phyloP scores from a whole-genome alignment of 2,113 vertebrate species.

The Peromyscus polionotus region DNA sequence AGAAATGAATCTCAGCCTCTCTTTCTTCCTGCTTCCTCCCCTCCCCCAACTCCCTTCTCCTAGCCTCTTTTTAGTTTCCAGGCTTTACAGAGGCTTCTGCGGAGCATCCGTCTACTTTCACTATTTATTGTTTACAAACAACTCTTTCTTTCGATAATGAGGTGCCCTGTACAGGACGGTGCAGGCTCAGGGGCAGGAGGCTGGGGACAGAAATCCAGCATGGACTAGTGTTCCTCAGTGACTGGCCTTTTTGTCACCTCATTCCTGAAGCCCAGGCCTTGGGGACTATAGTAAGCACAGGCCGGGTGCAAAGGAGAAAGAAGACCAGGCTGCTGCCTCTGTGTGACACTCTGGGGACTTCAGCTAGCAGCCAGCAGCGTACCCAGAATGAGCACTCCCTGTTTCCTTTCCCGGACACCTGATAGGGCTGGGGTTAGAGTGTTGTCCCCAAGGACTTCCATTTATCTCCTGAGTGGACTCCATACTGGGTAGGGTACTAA shows the following conservation, averaged over 20 bases:
- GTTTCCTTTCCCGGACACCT: not conserved
- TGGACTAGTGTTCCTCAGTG: not conserved
- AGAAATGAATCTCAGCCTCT: conserved; percentile 66
- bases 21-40: conserved; percentile 32
- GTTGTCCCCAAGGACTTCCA: not conserved
- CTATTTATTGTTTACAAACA: conserved; percentile 82
- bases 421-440: not conserved
- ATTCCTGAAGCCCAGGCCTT: not conserved
- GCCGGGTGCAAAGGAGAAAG: not conserved
- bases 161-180: fast-evolving
- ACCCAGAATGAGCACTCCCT: not conserved
- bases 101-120: conserved; percentile 57
- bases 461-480: not conserved
- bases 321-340: not conserved
- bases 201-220: not conserved
- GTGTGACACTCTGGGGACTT: not conserved
- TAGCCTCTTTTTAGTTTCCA: not conserved
- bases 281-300: not conserved
- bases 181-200: not conserved
- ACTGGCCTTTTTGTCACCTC: conserved; percentile 14
- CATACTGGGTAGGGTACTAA: not conserved
- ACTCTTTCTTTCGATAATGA: conserved; percentile 78
- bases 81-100: not conserved
- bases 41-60: not conserved
- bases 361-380: not conserved